These are phyloP conservation scores for Seira ritae DNA, from an alignment of 2,888 invertebrate species.

Conservation along the genomic window DNA sequence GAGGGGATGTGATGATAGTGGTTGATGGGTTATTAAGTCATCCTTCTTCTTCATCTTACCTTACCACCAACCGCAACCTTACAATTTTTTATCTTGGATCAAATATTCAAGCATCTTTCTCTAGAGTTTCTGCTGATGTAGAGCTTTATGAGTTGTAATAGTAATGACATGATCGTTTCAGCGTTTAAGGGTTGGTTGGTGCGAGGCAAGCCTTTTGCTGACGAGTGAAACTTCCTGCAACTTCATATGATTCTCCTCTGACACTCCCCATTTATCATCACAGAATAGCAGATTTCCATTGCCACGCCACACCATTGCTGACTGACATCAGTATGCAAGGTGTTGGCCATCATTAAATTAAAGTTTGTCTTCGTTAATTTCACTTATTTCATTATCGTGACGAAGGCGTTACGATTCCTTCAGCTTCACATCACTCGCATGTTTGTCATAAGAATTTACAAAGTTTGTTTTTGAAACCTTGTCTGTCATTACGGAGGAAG, in stretches of 20 bases:
- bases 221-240: conserved; percentile 2
- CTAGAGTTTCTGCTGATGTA: background rate
- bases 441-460: conserved; percentile 4
- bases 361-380: conserved; percentile 38
- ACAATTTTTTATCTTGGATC: background rate
- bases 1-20: background rate
- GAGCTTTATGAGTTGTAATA: too few relatives aligned
- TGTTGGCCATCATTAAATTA: conserved; percentile 43
- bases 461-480: conserved; percentile 1
- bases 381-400: conserved; percentile 20
- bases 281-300: background rate
- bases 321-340: conserved; percentile 35
- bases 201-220: background rate
- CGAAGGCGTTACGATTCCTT: conserved; percentile 5
- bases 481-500: background rate
- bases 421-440: conserved; percentile 16
- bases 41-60: too few relatives aligned
- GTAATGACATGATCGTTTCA: background rate
- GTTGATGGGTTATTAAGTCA: background rate
- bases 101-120: background rate
- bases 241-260: background rate
- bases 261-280: background rate
- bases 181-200: background rate
- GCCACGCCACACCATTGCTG: conserved; percentile 29
- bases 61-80: background rate